These are phyloP conservation scores for Thymelicus sylvestris DNA, from an alignment of 2,888 invertebrate species.

Conservation along the genomic window DNA sequence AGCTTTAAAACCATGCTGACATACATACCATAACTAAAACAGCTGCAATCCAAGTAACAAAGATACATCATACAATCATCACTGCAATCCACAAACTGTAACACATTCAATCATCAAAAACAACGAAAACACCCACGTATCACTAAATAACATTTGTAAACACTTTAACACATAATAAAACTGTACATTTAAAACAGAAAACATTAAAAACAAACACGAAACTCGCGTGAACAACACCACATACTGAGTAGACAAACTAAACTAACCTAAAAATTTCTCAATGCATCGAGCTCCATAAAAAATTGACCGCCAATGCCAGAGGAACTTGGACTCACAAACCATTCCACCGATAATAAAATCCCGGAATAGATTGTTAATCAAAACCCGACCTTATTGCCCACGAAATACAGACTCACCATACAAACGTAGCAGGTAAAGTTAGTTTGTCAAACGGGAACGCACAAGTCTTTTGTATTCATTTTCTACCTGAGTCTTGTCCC, in stretches of 20 bases:
- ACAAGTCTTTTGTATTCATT: conserved; percentile 75
- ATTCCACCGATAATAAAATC: conserved; percentile 39
- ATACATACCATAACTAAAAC: conserved; percentile 20
- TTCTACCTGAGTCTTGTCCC: conserved; percentile 78
- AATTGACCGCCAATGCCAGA: conserved; percentile 76
- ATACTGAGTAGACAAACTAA: conserved; percentile 59
- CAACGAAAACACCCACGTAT: conserved; percentile 39
- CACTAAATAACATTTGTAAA: conserved; percentile 40
- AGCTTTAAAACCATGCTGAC: neutral
- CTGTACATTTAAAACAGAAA: conserved; percentile 14
- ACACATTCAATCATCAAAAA: conserved; percentile 24
- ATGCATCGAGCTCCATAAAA: conserved; percentile 65
- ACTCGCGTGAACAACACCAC: conserved; percentile 49
- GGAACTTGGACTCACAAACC: conserved; percentile 62
- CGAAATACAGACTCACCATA: neutral
- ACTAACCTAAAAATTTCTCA: conserved; percentile 76
- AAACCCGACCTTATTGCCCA: conserved; percentile 50
- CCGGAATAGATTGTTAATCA: conserved; percentile 36
- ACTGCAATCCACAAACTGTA: conserved; percentile 31
- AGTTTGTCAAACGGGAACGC: conserved; percentile 53
- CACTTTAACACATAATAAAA: conserved; percentile 44
- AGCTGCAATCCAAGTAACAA: conserved; percentile 1
- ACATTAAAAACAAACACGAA: conserved; percentile 48
- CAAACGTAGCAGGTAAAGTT: conserved; percentile 36
- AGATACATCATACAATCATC: conserved; percentile 11